Base-by-base conservation (phyloP, 2,797 vertebrate species). In the Macroramphosus scolopax region DNA sequence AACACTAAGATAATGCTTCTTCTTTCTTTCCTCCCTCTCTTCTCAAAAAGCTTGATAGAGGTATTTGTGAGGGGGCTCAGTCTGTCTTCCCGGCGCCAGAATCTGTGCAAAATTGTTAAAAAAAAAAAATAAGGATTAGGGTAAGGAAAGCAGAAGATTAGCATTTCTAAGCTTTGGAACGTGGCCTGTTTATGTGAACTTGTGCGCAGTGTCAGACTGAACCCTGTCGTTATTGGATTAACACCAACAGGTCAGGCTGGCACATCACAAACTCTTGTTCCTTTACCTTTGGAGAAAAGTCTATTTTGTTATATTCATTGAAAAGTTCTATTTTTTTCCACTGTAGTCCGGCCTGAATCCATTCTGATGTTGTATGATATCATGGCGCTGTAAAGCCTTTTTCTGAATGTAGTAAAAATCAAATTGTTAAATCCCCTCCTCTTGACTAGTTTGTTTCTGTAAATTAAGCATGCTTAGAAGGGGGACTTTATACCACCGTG, bases 251-350 rank as follows among this genome's bases (percentile, higher is more conserved):
- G n/a, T n/a, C 67, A 51, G 69, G 40, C 74, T 80, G 65, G 51
- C 73, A 76, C 64, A 38, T 64, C 34, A 66, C 45, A 74, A 63
- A 68, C 63, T 74, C 68, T 65, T 61, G 82, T 68, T 83, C 68
- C 63, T 84, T 86, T 81, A 83, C 63, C 78, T 83, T 84, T 69
- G 60, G 61, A 83, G 66, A 84, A 77, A 77, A 76, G 57, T 88
- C 81, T 88, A 86, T 89, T 90, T 90, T 87, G 84, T 85, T 87
- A 91, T 87, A 88, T 85, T 85, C 61, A 83, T 81, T 86, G 60
- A 83, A 47, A 82, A 77, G 71, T 80, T 88, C 57, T 88, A 87
- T 88, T 85, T 87, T 86, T 83, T 79, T 68, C 81, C 81, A 74
- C 77, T 71, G 70, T 37, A 42, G 71, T 84, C 82, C 53, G 76